Base-by-base conservation (phyloP, 2,113 vertebrate genomes). In the Balaeniceps rex region DNA sequence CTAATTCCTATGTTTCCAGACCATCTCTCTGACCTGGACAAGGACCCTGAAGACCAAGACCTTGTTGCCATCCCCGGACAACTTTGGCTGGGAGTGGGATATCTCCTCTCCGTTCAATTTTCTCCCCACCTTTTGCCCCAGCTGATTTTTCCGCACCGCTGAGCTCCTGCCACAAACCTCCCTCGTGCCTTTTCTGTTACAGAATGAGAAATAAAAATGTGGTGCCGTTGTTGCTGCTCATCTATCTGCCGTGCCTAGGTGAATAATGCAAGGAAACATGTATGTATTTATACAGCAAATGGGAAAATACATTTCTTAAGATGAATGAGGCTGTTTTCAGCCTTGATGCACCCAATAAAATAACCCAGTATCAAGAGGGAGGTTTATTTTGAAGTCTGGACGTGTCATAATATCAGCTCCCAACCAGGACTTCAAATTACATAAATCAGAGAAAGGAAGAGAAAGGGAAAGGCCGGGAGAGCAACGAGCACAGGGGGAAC, bases 321-420 rank as follows among this genome's bases (percentile, higher is more conserved):
- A 98, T 96, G 97, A 97, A 98, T 98, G 96, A 91, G 95, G 88
- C 80, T 97, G 94, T 96, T 97, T 97, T 96, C 98, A 96, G 81
- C 88, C 92, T 97, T 97, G 96, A 97, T 97, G 94, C 90, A 95
- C 89, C 93, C 93, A 96, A 93, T 98, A 97, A 98, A 97, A 93
- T 98, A 97, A 97, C 91, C 94, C 6, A 19, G 95, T 95, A 98
- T 97, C 94, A 97, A 98, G 97, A 96, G 96, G 94, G 96, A 98
- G 97, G 97, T 98, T 98, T 97, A 97, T 98, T 98, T 94, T 95
- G 90, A 97, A 98, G 92, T 90, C 93, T 97, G 97, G 83, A 97
- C 49, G 68, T 97, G 93, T 97, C 94, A 91, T 96, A 96, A 95
- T 90, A 97, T 94, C 94, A 88, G 88, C 95, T 97, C 94, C 97